A percentile compares a stretch with the other conserved stretches of the same genome.
phyloP scores from a whole-genome alignment of 92 coral and sea anemone species.

The Meandrina meandrites region DNA sequence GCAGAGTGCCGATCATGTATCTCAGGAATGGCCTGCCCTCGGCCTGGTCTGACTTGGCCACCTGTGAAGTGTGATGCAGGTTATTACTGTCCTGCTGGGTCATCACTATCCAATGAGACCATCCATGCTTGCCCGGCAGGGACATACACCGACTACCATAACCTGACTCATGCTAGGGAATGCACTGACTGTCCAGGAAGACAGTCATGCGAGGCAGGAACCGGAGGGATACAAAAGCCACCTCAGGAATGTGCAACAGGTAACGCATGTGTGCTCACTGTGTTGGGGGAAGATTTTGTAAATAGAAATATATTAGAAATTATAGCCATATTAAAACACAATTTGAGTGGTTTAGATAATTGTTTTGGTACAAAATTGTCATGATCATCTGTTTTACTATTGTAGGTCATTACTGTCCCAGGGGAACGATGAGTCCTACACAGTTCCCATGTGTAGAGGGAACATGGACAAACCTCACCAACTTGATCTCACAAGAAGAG shows the following conservation, averaged over 20 bases:
- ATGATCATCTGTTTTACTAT: background rate
- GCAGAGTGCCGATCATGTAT: slow-evolving; percentile 86
- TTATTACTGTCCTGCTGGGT: slow-evolving; percentile 93
- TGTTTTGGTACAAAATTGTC: background rate
- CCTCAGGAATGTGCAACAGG: slow-evolving; percentile 95
- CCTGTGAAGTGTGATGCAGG: slow-evolving; percentile 93
- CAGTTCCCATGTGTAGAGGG: slow-evolving; percentile 94
- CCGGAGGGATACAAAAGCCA: slow-evolving; percentile 95
- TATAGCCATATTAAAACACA: background rate
- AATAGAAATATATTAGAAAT: background rate
- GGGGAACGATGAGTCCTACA: slow-evolving; percentile 92
- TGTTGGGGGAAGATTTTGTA: background rate
- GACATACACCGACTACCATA: slow-evolving; percentile 92
- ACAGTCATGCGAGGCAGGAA: slow-evolving; percentile 94
- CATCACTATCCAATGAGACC: slow-evolving; percentile 89
- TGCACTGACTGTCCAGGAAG: slow-evolving; percentile 94
- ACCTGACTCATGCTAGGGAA: slow-evolving; percentile 86
- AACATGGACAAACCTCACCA: slow-evolving; percentile 95
- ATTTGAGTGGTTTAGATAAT: background rate
- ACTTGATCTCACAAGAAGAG: slow-evolving; percentile 77
- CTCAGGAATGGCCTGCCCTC: slow-evolving; percentile 99
- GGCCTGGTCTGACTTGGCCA: slow-evolving; percentile 76
- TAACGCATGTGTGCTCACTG: slow-evolving; percentile 13
- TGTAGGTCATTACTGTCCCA: slow-evolving; percentile 93
- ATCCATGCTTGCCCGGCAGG: slow-evolving; percentile 91